phyloP scores from a whole-genome alignment of 2,797 vertebrate species.

The Gymnothorax reevesii region DNA sequence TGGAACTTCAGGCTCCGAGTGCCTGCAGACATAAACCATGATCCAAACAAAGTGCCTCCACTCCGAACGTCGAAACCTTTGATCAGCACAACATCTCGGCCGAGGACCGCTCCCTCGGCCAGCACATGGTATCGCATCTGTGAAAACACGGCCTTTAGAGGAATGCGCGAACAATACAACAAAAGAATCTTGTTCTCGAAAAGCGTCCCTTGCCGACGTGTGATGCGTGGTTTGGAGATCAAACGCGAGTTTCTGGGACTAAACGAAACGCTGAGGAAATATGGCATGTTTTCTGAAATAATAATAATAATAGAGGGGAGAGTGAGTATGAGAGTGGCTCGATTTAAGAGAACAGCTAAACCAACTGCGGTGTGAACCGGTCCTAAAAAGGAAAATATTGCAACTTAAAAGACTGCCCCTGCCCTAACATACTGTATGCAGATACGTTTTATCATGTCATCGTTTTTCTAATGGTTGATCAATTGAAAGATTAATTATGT shows the following conservation, averaged over 20 bases:
- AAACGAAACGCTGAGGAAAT: slow-evolving; percentile 64
- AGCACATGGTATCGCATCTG: slow-evolving; percentile 92
- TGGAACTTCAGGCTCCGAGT: slow-evolving; percentile 85
- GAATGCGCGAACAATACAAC: slow-evolving; percentile 89
- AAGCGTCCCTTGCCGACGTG: slow-evolving; percentile 38
- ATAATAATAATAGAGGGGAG: slow-evolving; percentile 59
- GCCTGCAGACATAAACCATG: slow-evolving; percentile 76
- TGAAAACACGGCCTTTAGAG: slow-evolving; percentile 86
- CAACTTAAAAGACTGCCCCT: neutral
- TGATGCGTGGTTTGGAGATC: slow-evolving; percentile 65
- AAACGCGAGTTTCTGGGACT: slow-evolving; percentile 58
- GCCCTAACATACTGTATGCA: no score
- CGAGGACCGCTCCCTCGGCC: slow-evolving; percentile 78
- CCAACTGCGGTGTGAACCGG: slow-evolving; percentile 37
- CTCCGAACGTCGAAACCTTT: slow-evolving; percentile 86
- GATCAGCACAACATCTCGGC: slow-evolving; percentile 87
- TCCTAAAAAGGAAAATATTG: slow-evolving; percentile 32
- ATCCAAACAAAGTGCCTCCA: slow-evolving; percentile 86
- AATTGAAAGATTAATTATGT: no score
- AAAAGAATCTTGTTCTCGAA: slow-evolving; percentile 76
- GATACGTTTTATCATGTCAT: no score
- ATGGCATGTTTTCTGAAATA: slow-evolving; percentile 65
- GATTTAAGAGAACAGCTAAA: slow-evolving; percentile 45
- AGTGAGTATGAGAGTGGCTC: neutral
- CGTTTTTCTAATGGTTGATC: neutral